Evolutionary conservation across 2,797 vertebrate species (phyloP), one percentile per base, ranked within the genome.

Genomic region (Esox masquinongy): DNA sequence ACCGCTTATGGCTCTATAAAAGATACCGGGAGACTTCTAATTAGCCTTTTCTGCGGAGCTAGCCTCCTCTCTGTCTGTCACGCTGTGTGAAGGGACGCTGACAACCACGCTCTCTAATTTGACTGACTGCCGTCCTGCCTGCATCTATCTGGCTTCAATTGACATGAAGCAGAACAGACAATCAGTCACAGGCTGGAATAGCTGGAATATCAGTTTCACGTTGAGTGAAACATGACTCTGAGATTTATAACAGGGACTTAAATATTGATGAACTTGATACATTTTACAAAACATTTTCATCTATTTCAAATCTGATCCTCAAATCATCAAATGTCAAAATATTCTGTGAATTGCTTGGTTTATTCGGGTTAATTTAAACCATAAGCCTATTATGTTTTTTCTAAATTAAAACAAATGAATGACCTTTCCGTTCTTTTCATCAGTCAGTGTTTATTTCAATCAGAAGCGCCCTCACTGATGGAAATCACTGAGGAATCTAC

Each of bases 1-100:
- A 85, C 83, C 82, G 69, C 86, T 86, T 80, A 84, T 81, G 74
- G 76, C 81, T 77, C 83, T 75, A 85, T 89, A 86, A 87, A 85
- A 86, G 80, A 85, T 72, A 82, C 74, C 56, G 80, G 77, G 70
- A 83, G 63, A 70, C 84, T 85, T 87, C 76, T 89, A 89, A 89
- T 88, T 88, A 87, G 66, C 71, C 78, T 72, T 82, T 66, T 72
- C 77, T 78, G 61, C 72, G 74, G 19, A 29, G 47, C 70, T 64
- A 14, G 43, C 43, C 43, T 47, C 51, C 76, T 68, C 72, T 77
- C 67, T 77, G 43, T 80, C 50, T 66, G 64, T 39, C 80, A 73
- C 68, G 76, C 79, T 78, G 68, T 26, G 36, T 74, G 51, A 69
- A 61, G 22, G 22, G 56, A 61, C 22, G 56, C 56, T 61, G 56